Evolutionary conservation across 2,797 vertebrate genomes (phyloP), one percentile per base, ranked within the genome.

Genomic region (Morus bassanus): DNA sequence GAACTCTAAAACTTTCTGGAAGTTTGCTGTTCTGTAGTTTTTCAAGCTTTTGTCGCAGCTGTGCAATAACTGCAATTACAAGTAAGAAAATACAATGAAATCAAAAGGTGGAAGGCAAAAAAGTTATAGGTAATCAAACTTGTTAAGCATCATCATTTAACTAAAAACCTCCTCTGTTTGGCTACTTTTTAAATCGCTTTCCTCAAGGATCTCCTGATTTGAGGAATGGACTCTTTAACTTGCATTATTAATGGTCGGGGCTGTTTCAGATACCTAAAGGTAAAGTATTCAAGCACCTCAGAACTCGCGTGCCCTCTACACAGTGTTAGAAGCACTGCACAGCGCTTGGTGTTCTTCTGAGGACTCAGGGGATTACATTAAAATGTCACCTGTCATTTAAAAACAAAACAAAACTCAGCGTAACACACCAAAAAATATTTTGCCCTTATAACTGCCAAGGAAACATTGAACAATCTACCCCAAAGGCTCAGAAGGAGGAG

Each of bases 31-130:
- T 98, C 95, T 99, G 99, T 48, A 99, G 97, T 84, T 96, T 98
- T 98, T 99, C 99, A 98, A 99, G 98, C 94, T 99, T 99, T 98
- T 99, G 99, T 85, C 99, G 99, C 95, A 99, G 96, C 96, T 99
- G 99, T 72, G 98, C 97, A 97, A 99, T 98, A 97, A 99, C 99
- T 99, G 97, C 81, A 80, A 98, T 96, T 70, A 88, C 39, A 97
- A 92, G 70, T 65, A 63, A 86, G 77, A 95, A 70, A 96, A 43
- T 75, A 87, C 68, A 59, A 10, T 8, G 10, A 90, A 70, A 92
- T 92, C 30, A 87, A 85, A 91, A 85, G 23, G 0, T 63, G 50
- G 24, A 89, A 85, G 43, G 18, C 14, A 76, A 76, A 91, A 85
- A 63, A n/a, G 6, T 78, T 78, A 57, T 0, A 76, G 21, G 35